Evolutionary conservation across 2,888 invertebrate genomes (phyloP).

Genomic region (Eilema depressum): DNA sequence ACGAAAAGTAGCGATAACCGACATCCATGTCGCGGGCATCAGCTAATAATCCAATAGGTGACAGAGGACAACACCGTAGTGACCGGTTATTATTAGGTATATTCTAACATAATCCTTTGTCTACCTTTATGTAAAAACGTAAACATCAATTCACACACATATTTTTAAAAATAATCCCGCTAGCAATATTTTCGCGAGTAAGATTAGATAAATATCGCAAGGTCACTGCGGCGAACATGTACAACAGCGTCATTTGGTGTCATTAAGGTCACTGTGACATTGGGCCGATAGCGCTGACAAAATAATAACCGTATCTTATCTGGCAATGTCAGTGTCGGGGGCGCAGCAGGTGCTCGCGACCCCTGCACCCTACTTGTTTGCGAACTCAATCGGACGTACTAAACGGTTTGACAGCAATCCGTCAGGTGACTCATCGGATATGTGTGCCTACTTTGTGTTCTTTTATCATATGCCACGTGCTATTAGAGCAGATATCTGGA

Average conservation of each 20-base stretch:
- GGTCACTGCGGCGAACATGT: constrained; percentile 77
- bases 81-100: background rate
- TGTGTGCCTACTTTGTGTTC: constrained; percentile 18
- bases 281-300: constrained; percentile 83
- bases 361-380: constrained; percentile 69
- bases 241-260: constrained; percentile 81
- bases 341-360: constrained; percentile 83
- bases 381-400: constrained; percentile 49
- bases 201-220: constrained; percentile 86
- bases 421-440: constrained; percentile 45
- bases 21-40: too few species aligned
- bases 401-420: constrained; percentile 43
- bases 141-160: constrained; percentile 43
- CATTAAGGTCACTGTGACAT: constrained; percentile 87
- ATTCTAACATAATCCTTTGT: constrained; percentile 29
- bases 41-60: too few species aligned
- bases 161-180: constrained; percentile 62
- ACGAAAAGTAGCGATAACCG: too few species aligned
- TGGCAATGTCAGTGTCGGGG: constrained; percentile 82
- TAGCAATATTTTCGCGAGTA: constrained; percentile 75
- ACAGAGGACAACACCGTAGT: too few species aligned
- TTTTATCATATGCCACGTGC: constrained; percentile 23
- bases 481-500: constrained; percentile 1
- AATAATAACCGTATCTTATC: constrained; percentile 86
- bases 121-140: constrained; percentile 28